phyloP scores from a whole-genome alignment of 2,888 invertebrate genomes.

The Orthosia gracilis region DNA sequence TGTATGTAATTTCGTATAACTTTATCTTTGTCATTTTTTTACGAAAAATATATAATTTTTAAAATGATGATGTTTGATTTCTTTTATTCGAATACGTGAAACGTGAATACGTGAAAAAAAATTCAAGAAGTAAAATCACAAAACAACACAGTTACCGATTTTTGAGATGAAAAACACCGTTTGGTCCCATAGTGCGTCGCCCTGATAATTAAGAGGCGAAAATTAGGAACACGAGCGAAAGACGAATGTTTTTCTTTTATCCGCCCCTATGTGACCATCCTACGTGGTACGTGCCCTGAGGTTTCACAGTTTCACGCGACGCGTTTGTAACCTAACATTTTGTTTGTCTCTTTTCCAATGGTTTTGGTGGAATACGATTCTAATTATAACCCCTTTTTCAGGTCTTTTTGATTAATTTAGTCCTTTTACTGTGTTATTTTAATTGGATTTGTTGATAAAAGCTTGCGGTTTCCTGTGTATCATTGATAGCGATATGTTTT shows the following conservation, averaged over 20 bases:
- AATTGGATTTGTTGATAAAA: slow-evolving; percentile 60
- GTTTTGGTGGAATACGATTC: slow-evolving; percentile 55
- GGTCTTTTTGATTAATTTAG: slow-evolving; percentile 53
- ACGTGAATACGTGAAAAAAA: too few species aligned
- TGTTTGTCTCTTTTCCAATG: slow-evolving; percentile 53
- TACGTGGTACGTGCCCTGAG: slow-evolving; percentile 56
- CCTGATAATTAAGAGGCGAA: slow-evolving; percentile 82
- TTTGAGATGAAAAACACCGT: too few species aligned
- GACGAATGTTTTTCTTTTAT: slow-evolving; percentile 81
- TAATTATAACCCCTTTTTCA: slow-evolving; percentile 42
- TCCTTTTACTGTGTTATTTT: slow-evolving; percentile 48
- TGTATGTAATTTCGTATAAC: too few species aligned
- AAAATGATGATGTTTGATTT: too few species aligned
- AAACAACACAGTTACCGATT: too few species aligned
- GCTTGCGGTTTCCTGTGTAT: slow-evolving; percentile 55
- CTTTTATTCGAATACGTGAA: too few species aligned
- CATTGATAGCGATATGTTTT: slow-evolving; percentile 46
- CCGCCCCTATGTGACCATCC: slow-evolving; percentile 73
- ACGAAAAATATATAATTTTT: too few species aligned
- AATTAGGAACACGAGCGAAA: slow-evolving; percentile 80
- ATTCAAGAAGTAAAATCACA: too few species aligned
- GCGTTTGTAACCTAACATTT: slow-evolving; percentile 47
- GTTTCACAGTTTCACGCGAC: slow-evolving; percentile 52
- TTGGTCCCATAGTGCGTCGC: too few species aligned
- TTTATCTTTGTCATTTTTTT: too few species aligned